phyloP scores from a whole-genome alignment of 2,797 vertebrate species.

The Telmatherina bonti region DNA sequence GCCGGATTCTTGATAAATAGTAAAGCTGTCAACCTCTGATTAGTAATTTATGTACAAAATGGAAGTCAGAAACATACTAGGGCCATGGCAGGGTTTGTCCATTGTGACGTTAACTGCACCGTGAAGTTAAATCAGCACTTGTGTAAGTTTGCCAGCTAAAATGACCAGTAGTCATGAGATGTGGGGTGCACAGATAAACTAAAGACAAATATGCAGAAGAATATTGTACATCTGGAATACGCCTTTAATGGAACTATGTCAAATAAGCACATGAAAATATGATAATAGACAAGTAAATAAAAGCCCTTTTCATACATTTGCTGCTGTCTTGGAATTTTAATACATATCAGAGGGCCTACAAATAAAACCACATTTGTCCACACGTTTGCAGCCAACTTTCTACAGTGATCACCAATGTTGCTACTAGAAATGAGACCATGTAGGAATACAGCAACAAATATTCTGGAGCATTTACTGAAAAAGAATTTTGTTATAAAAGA shows the following conservation, averaged over 20 bases:
- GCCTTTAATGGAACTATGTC: slow-evolving; percentile 31
- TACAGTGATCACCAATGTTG: neutral
- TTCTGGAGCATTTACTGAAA: neutral
- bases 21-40: slow-evolving; percentile 63
- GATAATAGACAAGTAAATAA: neutral
- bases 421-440: neutral
- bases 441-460: neutral
- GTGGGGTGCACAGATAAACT: slow-evolving; percentile 43
- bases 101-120: slow-evolving; percentile 65
- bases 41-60: slow-evolving; percentile 56
- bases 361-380: neutral
- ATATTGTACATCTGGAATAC: slow-evolving; percentile 53
- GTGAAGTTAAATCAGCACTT: slow-evolving; percentile 45
- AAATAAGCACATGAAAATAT: neutral
- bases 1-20: slow-evolving; percentile 64
- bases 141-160: slow-evolving; percentile 59
- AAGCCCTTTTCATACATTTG: neutral
- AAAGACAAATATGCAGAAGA: slow-evolving; percentile 53
- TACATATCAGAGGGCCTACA: neutral
- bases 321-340: neutral
- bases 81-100: slow-evolving; percentile 45
- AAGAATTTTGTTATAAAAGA: too few species aligned
- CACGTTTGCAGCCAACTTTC: neutral
- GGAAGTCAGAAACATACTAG: slow-evolving; percentile 49
- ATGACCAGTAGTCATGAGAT: slow-evolving; percentile 50